Conservation (phyloP, 2,113 vertebrate genomes). For the Bubalus kerabau region DNA sequence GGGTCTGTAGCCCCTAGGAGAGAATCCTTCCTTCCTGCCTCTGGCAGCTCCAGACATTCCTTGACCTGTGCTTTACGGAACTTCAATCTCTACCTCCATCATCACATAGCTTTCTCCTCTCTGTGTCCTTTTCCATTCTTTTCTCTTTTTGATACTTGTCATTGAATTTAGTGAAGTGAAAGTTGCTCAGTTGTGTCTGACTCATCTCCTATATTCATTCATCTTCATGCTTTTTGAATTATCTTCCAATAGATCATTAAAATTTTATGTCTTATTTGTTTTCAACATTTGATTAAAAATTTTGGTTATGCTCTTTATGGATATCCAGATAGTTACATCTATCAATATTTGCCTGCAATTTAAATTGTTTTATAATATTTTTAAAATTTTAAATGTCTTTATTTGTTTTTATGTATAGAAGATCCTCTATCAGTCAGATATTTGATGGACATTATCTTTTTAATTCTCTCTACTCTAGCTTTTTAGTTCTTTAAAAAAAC, state of each 20-base stretch:
- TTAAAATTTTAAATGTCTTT: background rate
- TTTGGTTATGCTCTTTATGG: background rate
- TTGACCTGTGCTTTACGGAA: background rate
- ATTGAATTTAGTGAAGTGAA: background rate
- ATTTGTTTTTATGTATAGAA: background rate
- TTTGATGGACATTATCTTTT: background rate
- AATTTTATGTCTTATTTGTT: background rate
- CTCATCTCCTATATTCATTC: background rate
- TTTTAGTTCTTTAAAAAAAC: background rate
- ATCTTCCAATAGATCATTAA: background rate
- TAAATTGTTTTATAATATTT: background rate
- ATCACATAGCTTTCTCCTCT: background rate
- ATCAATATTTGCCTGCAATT: background rate
- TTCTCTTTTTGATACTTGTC: background rate
- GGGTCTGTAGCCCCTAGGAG: background rate
- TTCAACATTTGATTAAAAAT: background rate
- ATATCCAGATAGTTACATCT: background rate
- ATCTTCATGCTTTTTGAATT: background rate
- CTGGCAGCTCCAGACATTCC: background rate
- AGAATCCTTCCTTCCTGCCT: too few species aligned
- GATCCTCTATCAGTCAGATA: background rate
- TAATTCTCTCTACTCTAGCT: background rate
- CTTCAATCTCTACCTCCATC: background rate
- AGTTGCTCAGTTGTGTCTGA: background rate
- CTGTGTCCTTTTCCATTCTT: background rate